A percentile compares a stretch with the other conserved stretches of the same genome.
phyloP scores from a whole-genome alignment of 1,140 invertebrate genomes.

The Pogonognathellus flavescens region DNA sequence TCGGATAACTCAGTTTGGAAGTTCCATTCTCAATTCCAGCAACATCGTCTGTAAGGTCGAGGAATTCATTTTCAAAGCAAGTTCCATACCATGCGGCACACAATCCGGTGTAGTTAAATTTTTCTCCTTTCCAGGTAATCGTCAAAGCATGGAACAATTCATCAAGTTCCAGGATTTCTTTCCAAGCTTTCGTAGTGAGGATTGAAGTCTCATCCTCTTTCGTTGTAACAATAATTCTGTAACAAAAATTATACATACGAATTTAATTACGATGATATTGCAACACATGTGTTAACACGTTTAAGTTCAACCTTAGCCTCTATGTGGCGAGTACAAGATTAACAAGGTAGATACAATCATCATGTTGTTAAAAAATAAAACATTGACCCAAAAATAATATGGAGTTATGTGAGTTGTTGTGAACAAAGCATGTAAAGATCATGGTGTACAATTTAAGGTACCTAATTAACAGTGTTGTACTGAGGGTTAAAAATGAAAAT shows the following conservation, averaged over 20 bases:
- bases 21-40: background rate
- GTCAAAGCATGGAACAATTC: background rate
- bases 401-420: no score
- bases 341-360: no score
- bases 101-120: background rate
- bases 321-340: no score
- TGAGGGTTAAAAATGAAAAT: no score
- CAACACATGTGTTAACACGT: no score
- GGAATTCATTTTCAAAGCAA: constrained; percentile 28
- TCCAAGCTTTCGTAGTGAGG: background rate
- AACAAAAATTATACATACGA: background rate
- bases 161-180: background rate
- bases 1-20: background rate
- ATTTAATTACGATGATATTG: background rate
- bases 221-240: background rate
- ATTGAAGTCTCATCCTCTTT: background rate
- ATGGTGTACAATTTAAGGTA: no score
- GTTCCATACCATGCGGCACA: constrained; percentile 13
- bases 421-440: no score
- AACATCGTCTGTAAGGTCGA: constrained; percentile 17
- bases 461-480: no score
- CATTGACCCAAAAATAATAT: no score
- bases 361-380: no score
- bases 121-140: constrained; percentile 8
- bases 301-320: no score